Evolutionary conservation across 2,888 invertebrate genomes (phyloP).

Genomic region (Ceraclea dissimilis): DNA sequence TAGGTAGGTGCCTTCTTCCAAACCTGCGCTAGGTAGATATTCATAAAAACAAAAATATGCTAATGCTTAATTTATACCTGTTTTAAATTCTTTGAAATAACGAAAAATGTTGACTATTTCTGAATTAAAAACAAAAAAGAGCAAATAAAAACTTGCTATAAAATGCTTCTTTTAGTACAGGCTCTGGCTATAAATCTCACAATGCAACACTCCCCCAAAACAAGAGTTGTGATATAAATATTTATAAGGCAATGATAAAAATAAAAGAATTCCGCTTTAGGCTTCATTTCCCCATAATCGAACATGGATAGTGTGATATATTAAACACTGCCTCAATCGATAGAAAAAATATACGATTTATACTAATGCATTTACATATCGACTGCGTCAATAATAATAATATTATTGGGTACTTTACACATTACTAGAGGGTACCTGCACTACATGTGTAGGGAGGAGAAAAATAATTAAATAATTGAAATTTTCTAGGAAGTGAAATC

Average conservation of each 20-base stretch:
- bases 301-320: constrained; percentile 23
- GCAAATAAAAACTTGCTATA: constrained; percentile 7
- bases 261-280: constrained; percentile 23
- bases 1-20: too few relatives aligned
- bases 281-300: constrained; percentile 25
- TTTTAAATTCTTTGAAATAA: too few relatives aligned
- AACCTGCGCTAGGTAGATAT: too few relatives aligned
- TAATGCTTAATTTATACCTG: too few relatives aligned
- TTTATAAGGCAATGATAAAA: constrained; percentile 24
- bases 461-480: too few relatives aligned
- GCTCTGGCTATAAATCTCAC: constrained; percentile 15
- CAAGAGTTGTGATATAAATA: constrained; percentile 24
- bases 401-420: neutral
- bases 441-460: too few relatives aligned
- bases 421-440: too few relatives aligned
- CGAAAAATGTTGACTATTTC: neutral
- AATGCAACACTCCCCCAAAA: constrained; percentile 17
- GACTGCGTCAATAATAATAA: too few relatives aligned
- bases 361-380: neutral
- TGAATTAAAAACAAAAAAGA: constrained; percentile 12
- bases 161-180: constrained; percentile 16
- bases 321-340: constrained; percentile 12
- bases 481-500: too few relatives aligned
- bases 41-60: too few relatives aligned
- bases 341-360: neutral